Evolutionary conservation across 2,888 invertebrate genomes (phyloP).

Genomic region (Rhingia rostrata): DNA sequence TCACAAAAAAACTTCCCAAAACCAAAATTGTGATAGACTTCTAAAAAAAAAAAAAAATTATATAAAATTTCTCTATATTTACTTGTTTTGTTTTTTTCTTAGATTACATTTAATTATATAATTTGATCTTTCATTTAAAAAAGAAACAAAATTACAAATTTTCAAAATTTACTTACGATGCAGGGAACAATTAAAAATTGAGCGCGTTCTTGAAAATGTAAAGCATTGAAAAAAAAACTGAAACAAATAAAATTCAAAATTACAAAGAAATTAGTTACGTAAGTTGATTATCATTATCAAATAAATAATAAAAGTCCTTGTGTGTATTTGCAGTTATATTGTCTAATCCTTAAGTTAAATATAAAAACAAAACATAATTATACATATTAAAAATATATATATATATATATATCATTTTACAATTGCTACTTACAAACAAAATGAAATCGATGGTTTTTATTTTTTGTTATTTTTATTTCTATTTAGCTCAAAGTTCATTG

Average conservation of each 20-base stretch:
- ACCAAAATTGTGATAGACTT: conserved; percentile 68
- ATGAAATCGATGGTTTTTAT: conserved; percentile 11
- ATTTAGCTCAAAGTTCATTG: conserved; percentile 57
- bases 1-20: conserved; percentile 63
- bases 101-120: conserved; percentile 56
- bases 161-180: conserved; percentile 74
- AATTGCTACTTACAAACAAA: conserved; percentile 54
- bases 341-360: conserved; percentile 67
- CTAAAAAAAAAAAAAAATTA: conserved; percentile 51
- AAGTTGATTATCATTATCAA: conserved; percentile 65
- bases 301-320: conserved; percentile 43
- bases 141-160: conserved; percentile 56
- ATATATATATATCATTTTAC: conserved; percentile 57
- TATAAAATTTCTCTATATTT: conserved; percentile 47
- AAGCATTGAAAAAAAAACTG: conserved; percentile 31
- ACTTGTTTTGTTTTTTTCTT: conserved; percentile 36
- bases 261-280: conserved; percentile 59
- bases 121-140: conserved; percentile 46
- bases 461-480: conserved; percentile 20
- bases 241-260: conserved; percentile 40
- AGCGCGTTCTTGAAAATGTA: conserved; percentile 64
- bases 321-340: conserved; percentile 66
- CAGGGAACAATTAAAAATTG: conserved; percentile 76
- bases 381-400: conserved; percentile 43
- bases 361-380: conserved; percentile 45